Conservation (phyloP, 2,797 vertebrate genomes). For the Halcyon smyrnensis region DNA sequence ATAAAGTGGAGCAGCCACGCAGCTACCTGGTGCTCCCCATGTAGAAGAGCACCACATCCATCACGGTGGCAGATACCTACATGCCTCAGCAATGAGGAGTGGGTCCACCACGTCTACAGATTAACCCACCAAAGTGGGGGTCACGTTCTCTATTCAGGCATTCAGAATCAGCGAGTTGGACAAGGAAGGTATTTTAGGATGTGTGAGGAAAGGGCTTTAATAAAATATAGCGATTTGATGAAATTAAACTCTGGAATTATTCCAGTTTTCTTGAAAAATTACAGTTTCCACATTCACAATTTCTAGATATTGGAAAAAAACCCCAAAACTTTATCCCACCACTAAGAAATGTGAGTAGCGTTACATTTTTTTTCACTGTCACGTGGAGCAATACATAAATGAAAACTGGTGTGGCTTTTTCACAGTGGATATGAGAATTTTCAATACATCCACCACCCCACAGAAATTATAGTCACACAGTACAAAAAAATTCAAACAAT, state of each 20-base stretch:
- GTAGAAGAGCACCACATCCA: accelerated
- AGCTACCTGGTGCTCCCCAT: background rate
- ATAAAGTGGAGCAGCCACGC: background rate
- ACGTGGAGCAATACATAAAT: background rate
- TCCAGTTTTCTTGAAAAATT: background rate
- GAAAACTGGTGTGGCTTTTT: background rate
- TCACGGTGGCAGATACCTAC: background rate
- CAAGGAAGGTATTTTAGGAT: background rate
- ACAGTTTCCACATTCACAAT: background rate
- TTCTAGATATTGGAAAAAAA: background rate
- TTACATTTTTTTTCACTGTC: background rate
- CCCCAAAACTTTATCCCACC: background rate
- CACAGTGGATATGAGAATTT: background rate
- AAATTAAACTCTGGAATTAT: background rate
- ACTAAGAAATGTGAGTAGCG: background rate
- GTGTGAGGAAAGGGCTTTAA: background rate
- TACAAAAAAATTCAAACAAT: conserved; percentile 32
- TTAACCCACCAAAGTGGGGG: background rate
- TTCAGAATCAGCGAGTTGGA: background rate
- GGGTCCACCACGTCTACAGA: background rate
- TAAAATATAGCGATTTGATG: background rate
- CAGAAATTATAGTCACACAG: conserved; percentile 1
- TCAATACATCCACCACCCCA: background rate
- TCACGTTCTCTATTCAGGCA: background rate
- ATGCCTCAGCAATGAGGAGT: accelerated